Conservation (phyloP, 1,140 invertebrate genomes). For the Acromyrmex heyeri region DNA sequence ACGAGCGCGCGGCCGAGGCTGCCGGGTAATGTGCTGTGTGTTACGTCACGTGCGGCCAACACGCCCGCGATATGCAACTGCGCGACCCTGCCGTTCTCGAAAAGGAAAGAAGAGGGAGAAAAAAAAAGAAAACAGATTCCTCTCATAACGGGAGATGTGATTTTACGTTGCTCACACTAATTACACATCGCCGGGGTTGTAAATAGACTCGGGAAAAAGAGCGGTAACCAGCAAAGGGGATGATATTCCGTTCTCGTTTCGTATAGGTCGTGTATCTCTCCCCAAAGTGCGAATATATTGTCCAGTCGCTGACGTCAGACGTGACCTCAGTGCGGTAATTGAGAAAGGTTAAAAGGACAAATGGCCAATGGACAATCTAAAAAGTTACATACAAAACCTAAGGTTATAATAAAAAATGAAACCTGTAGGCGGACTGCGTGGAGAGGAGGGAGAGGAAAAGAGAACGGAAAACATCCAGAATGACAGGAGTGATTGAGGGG, state of each 20-base stretch:
- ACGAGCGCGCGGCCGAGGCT: conserved; percentile 21
- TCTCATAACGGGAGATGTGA: neutral
- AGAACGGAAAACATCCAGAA: neutral
- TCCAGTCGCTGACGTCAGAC: conserved; percentile 28
- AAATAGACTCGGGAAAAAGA: neutral
- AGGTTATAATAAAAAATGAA: neutral
- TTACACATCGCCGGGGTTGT: neutral
- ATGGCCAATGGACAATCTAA: conserved; percentile 24
- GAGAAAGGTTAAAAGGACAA: conserved; percentile 56
- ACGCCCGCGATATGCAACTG: conserved; percentile 37
- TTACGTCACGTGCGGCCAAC: conserved; percentile 47
- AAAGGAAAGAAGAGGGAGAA: neutral
- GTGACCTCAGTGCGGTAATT: conserved; percentile 30
- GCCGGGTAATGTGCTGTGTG: conserved; percentile 10
- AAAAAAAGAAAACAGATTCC: neutral
- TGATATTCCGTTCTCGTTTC: neutral
- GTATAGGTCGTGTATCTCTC: neutral
- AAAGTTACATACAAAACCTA: conserved; percentile 29
- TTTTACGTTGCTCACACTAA: neutral
- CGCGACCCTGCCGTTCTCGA: conserved; percentile 27
- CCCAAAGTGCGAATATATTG: conserved; percentile 12
- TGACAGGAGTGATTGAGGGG: neutral
- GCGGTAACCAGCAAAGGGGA: neutral
- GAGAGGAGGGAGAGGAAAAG: neutral
- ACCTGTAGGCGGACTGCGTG: neutral